These are phyloP conservation scores for Botrylloides violaceus DNA, from an alignment of 23 tunicate genomes.

Conservation along the genomic window DNA sequence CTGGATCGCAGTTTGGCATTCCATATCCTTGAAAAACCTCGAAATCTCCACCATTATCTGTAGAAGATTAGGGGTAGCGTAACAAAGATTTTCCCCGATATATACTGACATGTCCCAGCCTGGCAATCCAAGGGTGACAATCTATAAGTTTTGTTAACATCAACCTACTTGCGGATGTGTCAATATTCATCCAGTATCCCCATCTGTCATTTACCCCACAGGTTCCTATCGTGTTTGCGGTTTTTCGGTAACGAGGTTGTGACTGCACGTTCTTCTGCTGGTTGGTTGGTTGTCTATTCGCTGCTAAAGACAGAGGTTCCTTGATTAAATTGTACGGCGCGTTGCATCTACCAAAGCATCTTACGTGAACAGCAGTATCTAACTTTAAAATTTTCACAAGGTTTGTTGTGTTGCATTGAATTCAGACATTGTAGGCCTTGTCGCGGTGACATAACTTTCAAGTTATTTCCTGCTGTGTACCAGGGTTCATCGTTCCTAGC, in stretches of 20 bases:
- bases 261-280: no score
- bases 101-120: no score
- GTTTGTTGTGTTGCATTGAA: conserved; percentile 1
- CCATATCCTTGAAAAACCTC: background rate
- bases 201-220: background rate
- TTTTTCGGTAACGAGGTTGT: background rate
- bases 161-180: background rate
- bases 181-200: conserved; percentile 2
- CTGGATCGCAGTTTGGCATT: conserved; percentile 7
- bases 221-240: background rate
- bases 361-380: background rate
- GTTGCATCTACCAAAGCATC: no score
- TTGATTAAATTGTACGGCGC: background rate
- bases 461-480: background rate
- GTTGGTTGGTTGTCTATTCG: no score
- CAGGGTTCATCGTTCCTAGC: conserved; percentile 1
- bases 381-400: conserved; percentile 6
- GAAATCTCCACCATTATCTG: conserved; percentile 5
- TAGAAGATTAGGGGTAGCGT: no score
- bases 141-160: no score
- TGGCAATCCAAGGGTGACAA: no score
- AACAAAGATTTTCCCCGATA: no score
- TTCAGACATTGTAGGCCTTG: background rate
- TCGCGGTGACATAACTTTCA: background rate
- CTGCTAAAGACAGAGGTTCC: no score